Evolutionary conservation across 2,888 invertebrate species (phyloP).

Genomic region (Cryptocephalus moraei): DNA sequence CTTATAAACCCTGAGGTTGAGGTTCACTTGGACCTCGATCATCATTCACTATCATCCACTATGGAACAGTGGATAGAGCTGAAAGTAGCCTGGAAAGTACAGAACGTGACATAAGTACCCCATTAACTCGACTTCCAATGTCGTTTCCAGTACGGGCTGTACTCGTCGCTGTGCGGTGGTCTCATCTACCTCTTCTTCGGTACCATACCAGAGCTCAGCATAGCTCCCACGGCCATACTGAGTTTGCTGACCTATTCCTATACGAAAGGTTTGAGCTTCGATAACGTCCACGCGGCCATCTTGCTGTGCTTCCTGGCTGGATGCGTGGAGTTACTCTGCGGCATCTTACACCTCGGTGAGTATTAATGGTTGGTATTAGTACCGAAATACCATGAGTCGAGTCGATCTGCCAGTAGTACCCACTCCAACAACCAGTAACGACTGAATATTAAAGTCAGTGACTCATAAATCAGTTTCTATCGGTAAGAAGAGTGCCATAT

Average conservation of each 20-base stretch:
- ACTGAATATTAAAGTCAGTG: too few species aligned
- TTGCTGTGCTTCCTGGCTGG: constrained; percentile 58
- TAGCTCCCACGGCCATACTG: constrained; percentile 66
- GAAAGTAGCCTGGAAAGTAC: too few species aligned
- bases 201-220: constrained; percentile 56
- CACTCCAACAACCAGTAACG: too few species aligned
- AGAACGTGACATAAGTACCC: too few species aligned
- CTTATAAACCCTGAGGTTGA: too few species aligned
- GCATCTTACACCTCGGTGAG: constrained; percentile 53
- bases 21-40: too few species aligned
- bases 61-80: too few species aligned
- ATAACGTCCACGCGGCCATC: constrained; percentile 49
- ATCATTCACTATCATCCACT: neutral
- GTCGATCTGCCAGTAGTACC: too few species aligned
- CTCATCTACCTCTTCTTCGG: constrained; percentile 71
- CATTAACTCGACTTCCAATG: too few species aligned
- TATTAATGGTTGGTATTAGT: neutral
- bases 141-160: constrained; percentile 63
- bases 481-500: too few species aligned
- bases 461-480: too few species aligned
- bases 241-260: constrained; percentile 63
- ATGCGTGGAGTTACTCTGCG: constrained; percentile 52
- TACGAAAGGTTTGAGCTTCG: constrained; percentile 36
- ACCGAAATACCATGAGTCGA: too few species aligned
- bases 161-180: constrained; percentile 69